phyloP scores from a whole-genome alignment of 2,797 vertebrate species.

The Chanos chanos region DNA sequence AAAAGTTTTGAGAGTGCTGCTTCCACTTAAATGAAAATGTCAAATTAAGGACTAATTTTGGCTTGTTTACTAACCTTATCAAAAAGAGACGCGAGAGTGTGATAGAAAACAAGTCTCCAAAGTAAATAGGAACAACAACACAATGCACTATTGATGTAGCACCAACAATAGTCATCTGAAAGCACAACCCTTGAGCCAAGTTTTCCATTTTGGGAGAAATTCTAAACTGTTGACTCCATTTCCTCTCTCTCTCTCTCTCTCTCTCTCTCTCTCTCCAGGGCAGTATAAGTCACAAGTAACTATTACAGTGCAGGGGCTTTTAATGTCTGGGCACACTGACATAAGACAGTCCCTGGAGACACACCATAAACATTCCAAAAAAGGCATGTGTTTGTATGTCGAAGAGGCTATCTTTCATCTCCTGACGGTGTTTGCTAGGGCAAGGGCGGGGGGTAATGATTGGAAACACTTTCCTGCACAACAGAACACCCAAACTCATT shows the following conservation, averaged over 20 bases:
- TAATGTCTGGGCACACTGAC: constrained; percentile 46
- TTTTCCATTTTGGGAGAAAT: neutral
- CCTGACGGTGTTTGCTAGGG: constrained; percentile 59
- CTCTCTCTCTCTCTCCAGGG: neutral
- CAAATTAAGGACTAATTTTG: too few relatives aligned
- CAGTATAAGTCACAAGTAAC: neutral
- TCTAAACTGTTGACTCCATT: constrained; percentile 6
- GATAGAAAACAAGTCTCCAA: neutral
- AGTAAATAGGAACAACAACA: constrained; percentile 6
- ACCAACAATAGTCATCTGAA: constrained; percentile 12
- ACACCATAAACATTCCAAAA: constrained; percentile 65
- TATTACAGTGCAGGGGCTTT: neutral
- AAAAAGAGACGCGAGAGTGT: too few relatives aligned
- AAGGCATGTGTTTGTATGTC: constrained; percentile 66
- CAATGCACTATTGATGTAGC: constrained; percentile 9
- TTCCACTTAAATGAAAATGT: too few relatives aligned
- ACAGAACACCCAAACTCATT: constrained; percentile 29
- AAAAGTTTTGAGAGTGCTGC: too few relatives aligned
- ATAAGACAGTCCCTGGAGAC: constrained; percentile 49
- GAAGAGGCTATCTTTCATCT: constrained; percentile 69
- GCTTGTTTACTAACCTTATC: too few relatives aligned
- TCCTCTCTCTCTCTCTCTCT: neutral
- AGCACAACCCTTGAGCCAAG: neutral
- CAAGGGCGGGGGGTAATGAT: constrained; percentile 57
- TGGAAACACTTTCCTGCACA: constrained; percentile 75